Base-by-base conservation (phyloP, 2,888 invertebrate species). In the Anticlea derivata region DNA sequence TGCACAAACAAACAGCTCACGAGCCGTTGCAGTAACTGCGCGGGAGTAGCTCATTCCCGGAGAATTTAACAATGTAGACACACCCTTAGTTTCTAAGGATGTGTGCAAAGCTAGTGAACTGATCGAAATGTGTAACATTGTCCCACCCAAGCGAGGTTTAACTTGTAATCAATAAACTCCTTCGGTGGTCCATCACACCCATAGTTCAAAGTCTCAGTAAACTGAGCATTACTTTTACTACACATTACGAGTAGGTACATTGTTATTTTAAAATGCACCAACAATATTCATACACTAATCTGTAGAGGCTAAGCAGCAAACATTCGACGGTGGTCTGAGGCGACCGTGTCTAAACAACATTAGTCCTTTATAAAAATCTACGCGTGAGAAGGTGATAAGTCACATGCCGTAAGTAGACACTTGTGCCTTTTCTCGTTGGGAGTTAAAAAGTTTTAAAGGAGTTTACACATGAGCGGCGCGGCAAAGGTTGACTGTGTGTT, bases 291-390 rank as follows among this genome's bases (percentile, higher is more conserved):
- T 65, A 61, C 69, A 75, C 73, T 79, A 78, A 80, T 75, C 75
- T 76, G 71, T 71, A 63, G 67, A 69, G 66, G 71, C 73, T 73
- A 74, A 71, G 78, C 66, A 68, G 76, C 75, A 88, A 89, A 88
- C 82, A 86, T 66, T 74, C 66, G 75, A 73, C 66, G 89, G 89
- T 89, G 89, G 89, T 88, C 89, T 65, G 61, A 60, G 62, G 64
- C 74, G 73, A 79, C 71, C 61, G 64, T 69, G 63, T 76, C 80
- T 76, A 83, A 84, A 84, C 78, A 83, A 75, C 82, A 82, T 83
- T 83, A 83, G 80, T 68, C 68, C 61, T 65, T 61, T 65, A 50
- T 59, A 65, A 67, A 64, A 55, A 59, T 37, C 2, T 46, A 55
- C 55, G 56, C 53, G n/a, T 44, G 7, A 66, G 68, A 80, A 79